Evolutionary conservation across 2,113 vertebrate genomes (phyloP), one percentile per base, ranked within the genome.

Genomic region (Melanocharis versteri): DNA sequence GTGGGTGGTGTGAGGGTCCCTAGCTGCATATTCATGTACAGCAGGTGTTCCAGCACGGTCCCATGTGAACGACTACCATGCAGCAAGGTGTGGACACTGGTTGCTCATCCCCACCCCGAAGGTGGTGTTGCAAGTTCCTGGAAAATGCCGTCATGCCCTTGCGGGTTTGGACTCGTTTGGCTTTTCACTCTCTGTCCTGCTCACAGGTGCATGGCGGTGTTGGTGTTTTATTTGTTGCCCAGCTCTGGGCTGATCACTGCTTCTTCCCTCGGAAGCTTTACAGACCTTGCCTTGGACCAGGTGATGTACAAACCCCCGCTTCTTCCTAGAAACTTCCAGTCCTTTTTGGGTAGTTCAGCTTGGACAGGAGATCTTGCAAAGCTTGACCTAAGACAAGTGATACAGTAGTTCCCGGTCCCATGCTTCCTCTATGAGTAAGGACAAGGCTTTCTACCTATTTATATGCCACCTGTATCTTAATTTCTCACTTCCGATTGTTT

Each of bases 101-200:
- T 57, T 95, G 88, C 76, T 94, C 93, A 90, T 93, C 93, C 79
- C 87, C 92, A 88, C 96, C 95, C 90, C 78, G 83, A 48, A 93
- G 86, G 84, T 0, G 39, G 50, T 97, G 95, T 93, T 5, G 75
- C 84, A 97, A 97, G 95, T 87, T 93, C 84, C 87, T 90, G 89
- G 86, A 90, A 97, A 94, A 93, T 95, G 90, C 89, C 2, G 54
- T 93, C 93, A 88, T 56, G 75, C 73, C 53, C 62, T 84, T 81
- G 92, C 87, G 13, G 50, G 95, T 93, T 93, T 70, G 81, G 61
- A 69, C 95, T 91, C 7, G 79, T 90, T 79, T 39, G 66, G 79
- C 72, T 88, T 84, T 90, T 66, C 71, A 51, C 66, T 69, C 19
- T 61, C 61, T n/a, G 27, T 60, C 57, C 64, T 82, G 62, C 53